A percentile compares a stretch with the other conserved stretches of the same genome.
Conservation (phyloP, 1,140 invertebrate species). For the Whitmania pigra region DNA sequence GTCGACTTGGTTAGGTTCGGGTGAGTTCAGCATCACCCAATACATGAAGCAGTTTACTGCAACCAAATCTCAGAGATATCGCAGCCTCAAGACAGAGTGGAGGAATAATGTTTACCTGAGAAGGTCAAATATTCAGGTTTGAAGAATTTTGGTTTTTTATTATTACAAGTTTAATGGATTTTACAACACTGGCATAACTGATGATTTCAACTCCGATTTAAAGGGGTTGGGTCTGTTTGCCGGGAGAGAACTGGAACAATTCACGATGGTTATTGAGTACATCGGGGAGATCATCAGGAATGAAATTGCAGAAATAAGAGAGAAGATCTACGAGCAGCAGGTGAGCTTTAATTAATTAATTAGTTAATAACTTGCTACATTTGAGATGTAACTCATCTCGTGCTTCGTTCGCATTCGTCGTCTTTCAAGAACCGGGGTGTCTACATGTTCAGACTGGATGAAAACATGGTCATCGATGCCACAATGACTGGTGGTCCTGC, state of each 20-base stretch:
- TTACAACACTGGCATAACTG: background rate
- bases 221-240: slow-evolving; percentile 93
- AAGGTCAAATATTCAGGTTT: slow-evolving; percentile 56
- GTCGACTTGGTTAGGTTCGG: slow-evolving; percentile 38
- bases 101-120: slow-evolving; percentile 90
- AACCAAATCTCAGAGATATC: slow-evolving; percentile 94
- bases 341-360: slow-evolving; percentile 46
- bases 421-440: slow-evolving; percentile 81
- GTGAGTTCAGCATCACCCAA: slow-evolving; percentile 62
- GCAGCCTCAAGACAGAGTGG: slow-evolving; percentile 98
- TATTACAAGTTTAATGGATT: background rate
- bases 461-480: slow-evolving; percentile 86
- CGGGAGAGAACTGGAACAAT: slow-evolving; percentile 87
- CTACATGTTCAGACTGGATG: slow-evolving; percentile 98
- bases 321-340: slow-evolving; percentile 85
- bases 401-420: background rate
- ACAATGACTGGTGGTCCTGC: slow-evolving; percentile 88
- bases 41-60: slow-evolving; percentile 95
- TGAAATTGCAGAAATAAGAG: slow-evolving; percentile 82
- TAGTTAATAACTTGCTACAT: too few relatives aligned
- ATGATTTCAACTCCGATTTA: slow-evolving; percentile 34
- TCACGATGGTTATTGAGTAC: slow-evolving; percentile 99
- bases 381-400: slow-evolving; percentile 27
- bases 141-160: background rate
- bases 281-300: slow-evolving; percentile 95